Conservation (phyloP, 2,888 invertebrate species). For the Agonum fuliginosum region DNA sequence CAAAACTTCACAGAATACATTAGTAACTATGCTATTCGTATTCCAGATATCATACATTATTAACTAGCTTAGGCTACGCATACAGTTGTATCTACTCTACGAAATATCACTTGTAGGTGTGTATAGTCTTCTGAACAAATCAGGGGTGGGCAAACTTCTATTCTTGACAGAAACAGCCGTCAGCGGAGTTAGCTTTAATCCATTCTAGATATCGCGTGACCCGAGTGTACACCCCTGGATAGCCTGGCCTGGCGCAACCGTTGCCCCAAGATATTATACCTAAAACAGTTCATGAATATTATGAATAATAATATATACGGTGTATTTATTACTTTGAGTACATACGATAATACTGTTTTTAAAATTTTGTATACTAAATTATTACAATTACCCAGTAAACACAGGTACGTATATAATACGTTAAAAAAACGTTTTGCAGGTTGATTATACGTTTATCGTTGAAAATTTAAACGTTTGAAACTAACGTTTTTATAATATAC, state of each 20-base stretch:
- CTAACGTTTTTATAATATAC: too few species aligned
- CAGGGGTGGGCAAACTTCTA: slow-evolving; percentile 66
- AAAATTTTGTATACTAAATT: too few species aligned
- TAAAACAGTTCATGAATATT: slow-evolving; percentile 67
- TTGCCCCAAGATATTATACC: slow-evolving; percentile 93
- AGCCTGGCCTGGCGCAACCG: slow-evolving; percentile 89
- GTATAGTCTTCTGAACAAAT: slow-evolving; percentile 25
- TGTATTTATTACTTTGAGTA: too few species aligned
- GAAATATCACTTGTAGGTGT: slow-evolving; percentile 60
- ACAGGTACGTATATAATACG: too few species aligned
- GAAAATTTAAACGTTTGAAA: too few species aligned
- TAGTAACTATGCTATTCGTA: background rate
- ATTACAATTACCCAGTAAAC: too few species aligned
- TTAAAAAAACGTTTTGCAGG: too few species aligned
- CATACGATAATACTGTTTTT: too few species aligned
- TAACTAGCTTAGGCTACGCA: background rate
- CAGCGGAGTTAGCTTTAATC: slow-evolving; percentile 85
- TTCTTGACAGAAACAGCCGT: slow-evolving; percentile 88
- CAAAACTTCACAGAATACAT: background rate
- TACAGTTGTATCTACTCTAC: slow-evolving; percentile 14
- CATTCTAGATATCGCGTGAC: slow-evolving; percentile 88
- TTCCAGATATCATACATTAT: background rate
- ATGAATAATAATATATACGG: too few species aligned
- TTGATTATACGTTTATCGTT: too few species aligned
- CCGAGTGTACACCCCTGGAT: slow-evolving; percentile 90